Evolutionary conservation across 2,888 invertebrate genomes (phyloP).

Genomic region (Drosophila prolongata): DNA sequence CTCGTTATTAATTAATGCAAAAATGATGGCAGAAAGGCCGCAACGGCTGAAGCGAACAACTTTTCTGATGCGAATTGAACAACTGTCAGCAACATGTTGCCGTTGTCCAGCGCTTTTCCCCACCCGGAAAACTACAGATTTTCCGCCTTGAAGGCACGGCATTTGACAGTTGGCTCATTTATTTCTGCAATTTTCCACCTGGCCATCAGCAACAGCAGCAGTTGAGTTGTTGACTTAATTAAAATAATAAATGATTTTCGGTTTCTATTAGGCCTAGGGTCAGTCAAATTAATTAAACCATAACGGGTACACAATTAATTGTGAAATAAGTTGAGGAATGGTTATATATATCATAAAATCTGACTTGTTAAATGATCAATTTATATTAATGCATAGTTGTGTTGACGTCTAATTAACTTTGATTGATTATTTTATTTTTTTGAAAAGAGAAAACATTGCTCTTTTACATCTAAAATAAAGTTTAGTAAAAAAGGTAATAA

Average conservation of each 20-base stretch:
- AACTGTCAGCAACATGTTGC: slow-evolving; percentile 76
- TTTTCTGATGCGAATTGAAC: slow-evolving; percentile 59
- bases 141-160: slow-evolving; percentile 16
- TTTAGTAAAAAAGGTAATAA: no score
- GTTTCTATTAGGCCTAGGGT: slow-evolving; percentile 31
- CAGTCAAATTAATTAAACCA: slow-evolving; percentile 57
- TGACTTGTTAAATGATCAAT: not conserved
- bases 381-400: not conserved
- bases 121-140: slow-evolving; percentile 4
- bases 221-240: slow-evolving; percentile 60
- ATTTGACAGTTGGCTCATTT: slow-evolving; percentile 64
- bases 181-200: slow-evolving; percentile 62
- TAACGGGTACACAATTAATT: slow-evolving; percentile 26
- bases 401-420: not conserved
- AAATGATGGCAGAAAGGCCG: slow-evolving; percentile 56
- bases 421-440: not conserved
- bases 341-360: not conserved
- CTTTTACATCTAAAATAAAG: no score
- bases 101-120: slow-evolving; percentile 5
- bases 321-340: not conserved
- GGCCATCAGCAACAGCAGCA: slow-evolving; percentile 37
- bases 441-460: no score
- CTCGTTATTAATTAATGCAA: slow-evolving; percentile 70
- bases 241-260: slow-evolving; percentile 72
- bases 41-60: slow-evolving; percentile 32